Percentiles rank a stretch among this genome's conserved stretches.
Evolutionary conservation across 2,113 vertebrate genomes (phyloP).

Genomic region (Tringa solitaria): DNA sequence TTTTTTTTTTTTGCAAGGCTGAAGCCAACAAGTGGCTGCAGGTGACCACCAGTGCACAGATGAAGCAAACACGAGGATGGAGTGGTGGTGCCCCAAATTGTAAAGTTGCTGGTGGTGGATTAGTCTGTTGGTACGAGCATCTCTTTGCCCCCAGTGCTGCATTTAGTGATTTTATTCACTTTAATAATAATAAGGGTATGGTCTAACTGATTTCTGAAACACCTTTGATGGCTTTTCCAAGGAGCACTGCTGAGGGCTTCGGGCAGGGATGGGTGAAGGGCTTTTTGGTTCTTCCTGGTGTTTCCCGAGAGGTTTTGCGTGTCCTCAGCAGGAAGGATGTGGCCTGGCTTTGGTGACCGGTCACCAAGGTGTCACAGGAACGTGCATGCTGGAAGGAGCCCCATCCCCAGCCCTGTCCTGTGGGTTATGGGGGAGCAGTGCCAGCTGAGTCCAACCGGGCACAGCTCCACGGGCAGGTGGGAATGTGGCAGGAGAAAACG

Average conservation of each 20-base stretch:
- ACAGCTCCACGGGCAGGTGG: background rate
- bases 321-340: background rate
- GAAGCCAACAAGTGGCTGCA: background rate
- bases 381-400: fast-evolving
- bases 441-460: background rate
- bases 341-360: background rate
- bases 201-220: background rate
- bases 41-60: background rate
- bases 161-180: background rate
- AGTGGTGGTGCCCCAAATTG: background rate
- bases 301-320: fast-evolving
- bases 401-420: background rate
- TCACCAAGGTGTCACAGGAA: background rate
- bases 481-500: background rate
- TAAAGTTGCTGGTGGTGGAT: background rate
- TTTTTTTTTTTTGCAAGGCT: background rate
- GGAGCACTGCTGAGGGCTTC: fast-evolving
- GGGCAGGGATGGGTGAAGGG: background rate
- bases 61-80: background rate
- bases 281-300: background rate
- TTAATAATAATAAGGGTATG: background rate
- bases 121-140: background rate
- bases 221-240: background rate
- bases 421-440: background rate
- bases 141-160: background rate